Evolutionary conservation across 53 echinoderm and acorn worm genomes (phyloP).

Genomic region (Apostichopus leukothele): DNA sequence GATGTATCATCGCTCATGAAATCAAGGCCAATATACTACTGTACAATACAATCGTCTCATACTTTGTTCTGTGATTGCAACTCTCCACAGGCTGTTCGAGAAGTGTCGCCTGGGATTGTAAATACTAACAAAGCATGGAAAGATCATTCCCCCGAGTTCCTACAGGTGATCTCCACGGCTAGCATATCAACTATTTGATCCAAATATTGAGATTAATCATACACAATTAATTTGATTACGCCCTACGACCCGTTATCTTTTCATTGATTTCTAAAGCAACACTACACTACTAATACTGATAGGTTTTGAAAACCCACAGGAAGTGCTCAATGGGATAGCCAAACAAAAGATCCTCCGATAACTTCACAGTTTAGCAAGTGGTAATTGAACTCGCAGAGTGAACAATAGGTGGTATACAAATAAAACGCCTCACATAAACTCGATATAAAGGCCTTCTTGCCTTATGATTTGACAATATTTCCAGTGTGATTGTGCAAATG

Average conservation of each 20-base stretch:
- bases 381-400: not conserved
- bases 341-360: not conserved
- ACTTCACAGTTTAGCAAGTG: not conserved
- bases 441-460: not conserved
- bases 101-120: no score
- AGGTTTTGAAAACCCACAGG: not conserved
- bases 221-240: not conserved
- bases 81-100: no score
- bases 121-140: no score
- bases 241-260: not conserved
- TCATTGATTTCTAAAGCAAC: not conserved
- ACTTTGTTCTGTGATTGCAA: no score
- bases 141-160: no score
- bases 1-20: no score
- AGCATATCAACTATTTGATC: not conserved
- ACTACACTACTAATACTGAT: not conserved
- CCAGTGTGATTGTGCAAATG: no score
- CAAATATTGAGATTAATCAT: not conserved
- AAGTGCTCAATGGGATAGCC: not conserved
- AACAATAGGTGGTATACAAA: not conserved
- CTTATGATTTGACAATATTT: no score
- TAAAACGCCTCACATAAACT: not conserved
- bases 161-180: no score
- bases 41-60: no score
- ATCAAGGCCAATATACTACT: no score